phyloP scores from a whole-genome alignment of 1,140 invertebrate genomes.

The Dinoponera quadriceps region DNA sequence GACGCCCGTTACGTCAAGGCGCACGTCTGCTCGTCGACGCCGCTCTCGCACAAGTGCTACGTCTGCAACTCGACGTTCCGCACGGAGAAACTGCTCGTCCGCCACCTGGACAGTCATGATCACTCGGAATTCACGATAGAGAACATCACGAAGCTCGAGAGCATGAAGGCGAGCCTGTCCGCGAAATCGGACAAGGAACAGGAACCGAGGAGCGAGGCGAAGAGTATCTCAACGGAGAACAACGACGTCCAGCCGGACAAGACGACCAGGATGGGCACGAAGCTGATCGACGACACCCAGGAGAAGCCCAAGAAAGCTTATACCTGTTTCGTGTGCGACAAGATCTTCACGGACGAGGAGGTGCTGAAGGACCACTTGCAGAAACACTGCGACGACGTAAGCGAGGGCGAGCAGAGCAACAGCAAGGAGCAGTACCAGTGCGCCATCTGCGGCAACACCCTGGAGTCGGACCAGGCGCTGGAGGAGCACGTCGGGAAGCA shows the following conservation, averaged over 20 bases:
- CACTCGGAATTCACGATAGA: conserved; percentile 67
- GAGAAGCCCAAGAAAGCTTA: conserved; percentile 66
- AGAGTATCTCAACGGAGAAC: not conserved
- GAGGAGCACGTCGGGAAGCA: conserved; percentile 81
- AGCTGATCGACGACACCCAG: not conserved
- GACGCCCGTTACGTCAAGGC: conserved; percentile 79
- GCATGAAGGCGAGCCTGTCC: conserved; percentile 24
- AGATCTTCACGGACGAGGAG: conserved; percentile 81
- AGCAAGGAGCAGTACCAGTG: conserved; percentile 80
- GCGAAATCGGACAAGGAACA: not conserved
- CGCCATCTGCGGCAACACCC: conserved; percentile 80
- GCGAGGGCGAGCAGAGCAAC: conserved; percentile 76
- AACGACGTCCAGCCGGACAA: conserved; percentile 28
- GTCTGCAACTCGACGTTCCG: conserved; percentile 74
- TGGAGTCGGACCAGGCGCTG: conserved; percentile 79
- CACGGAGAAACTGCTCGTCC: conserved; percentile 71
- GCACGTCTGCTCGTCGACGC: conserved; percentile 76
- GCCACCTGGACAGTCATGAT: conserved; percentile 72
- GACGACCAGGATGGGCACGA: not conserved
- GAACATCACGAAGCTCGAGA: conserved; percentile 49
- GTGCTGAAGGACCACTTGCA: conserved; percentile 83
- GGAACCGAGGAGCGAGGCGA: not conserved
- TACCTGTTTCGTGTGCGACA: conserved; percentile 83
- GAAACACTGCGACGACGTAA: conserved; percentile 82
- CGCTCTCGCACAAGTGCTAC: conserved; percentile 72